Percentiles rank a stretch among this genome's conserved stretches.
These are phyloP conservation scores for Glomeris maerens DNA, from an alignment of 1,140 invertebrate species.

Conservation along the genomic window DNA sequence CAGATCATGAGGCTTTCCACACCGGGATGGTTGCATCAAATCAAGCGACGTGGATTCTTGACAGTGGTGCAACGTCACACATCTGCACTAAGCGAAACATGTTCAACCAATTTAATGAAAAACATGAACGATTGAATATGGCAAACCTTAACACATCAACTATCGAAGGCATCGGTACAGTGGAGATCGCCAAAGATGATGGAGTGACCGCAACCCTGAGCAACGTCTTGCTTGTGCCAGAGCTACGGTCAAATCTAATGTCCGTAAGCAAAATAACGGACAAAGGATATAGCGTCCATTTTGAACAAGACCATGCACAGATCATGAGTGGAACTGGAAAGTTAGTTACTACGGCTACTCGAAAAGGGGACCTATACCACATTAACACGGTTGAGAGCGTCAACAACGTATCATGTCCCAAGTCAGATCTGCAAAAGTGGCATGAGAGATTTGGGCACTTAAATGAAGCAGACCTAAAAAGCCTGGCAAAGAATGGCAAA, in stretches of 20 bases:
- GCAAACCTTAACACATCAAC: not conserved
- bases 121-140: not conserved
- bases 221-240: not conserved
- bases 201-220: not conserved
- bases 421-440: slow-evolving; percentile 2
- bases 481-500: not conserved
- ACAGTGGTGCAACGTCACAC: slow-evolving; percentile 5
- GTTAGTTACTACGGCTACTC: not conserved
- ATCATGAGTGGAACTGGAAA: not conserved
- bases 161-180: not conserved
- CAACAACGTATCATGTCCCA: not conserved
- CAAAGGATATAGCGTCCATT: not conserved
- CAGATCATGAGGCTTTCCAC: not conserved
- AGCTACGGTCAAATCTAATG: slow-evolving; percentile 6
- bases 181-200: not conserved
- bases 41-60: not conserved
- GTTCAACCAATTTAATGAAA: not conserved
- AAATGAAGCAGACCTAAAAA: slow-evolving; percentile 6
- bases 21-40: not conserved
- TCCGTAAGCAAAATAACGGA: slow-evolving; percentile 9
- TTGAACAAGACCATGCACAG: not conserved
- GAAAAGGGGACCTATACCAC: not conserved
- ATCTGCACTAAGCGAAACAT: not conserved
- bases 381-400: not conserved
- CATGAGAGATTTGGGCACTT: slow-evolving; percentile 7